Evolutionary conservation across 2,888 invertebrate species (phyloP).

Genomic region (Nezara viridula): DNA sequence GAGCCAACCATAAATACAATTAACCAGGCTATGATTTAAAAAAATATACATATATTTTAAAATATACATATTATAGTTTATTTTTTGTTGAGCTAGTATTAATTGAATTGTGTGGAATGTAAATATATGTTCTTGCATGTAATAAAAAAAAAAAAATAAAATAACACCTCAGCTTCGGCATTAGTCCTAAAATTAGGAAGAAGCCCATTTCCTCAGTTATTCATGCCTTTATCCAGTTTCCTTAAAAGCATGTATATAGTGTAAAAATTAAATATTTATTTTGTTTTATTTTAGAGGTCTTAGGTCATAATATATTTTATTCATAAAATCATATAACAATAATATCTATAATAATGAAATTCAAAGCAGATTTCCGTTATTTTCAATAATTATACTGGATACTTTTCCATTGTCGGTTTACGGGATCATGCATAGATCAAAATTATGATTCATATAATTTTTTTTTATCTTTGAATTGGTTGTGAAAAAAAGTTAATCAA

Average conservation of each 20-base stretch:
- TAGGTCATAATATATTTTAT: background rate
- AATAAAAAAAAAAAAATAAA: background rate
- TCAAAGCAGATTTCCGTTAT: background rate
- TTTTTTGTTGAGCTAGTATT: conserved; percentile 12
- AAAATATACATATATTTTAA: background rate
- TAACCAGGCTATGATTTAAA: background rate
- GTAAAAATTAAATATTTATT: background rate
- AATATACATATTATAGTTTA: background rate
- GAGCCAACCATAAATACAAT: background rate
- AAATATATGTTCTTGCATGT: conserved; percentile 42
- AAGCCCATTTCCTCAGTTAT: background rate
- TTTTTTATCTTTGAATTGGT: background rate
- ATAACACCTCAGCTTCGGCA: background rate
- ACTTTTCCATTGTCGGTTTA: background rate
- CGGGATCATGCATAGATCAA: background rate
- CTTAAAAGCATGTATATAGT: background rate
- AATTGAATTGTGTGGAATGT: conserved; percentile 43
- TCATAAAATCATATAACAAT: background rate
- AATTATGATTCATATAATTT: background rate
- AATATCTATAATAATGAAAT: background rate
- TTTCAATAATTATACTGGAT: background rate
- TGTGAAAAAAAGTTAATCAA: background rate
- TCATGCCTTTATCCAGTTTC: background rate
- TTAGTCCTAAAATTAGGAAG: conserved; percentile 19
- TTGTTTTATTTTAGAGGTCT: background rate